A percentile compares a stretch with the other conserved stretches of the same genome.
phyloP scores from a whole-genome alignment of 2,797 vertebrate species.

The Pipistrellus nathusii region DNA sequence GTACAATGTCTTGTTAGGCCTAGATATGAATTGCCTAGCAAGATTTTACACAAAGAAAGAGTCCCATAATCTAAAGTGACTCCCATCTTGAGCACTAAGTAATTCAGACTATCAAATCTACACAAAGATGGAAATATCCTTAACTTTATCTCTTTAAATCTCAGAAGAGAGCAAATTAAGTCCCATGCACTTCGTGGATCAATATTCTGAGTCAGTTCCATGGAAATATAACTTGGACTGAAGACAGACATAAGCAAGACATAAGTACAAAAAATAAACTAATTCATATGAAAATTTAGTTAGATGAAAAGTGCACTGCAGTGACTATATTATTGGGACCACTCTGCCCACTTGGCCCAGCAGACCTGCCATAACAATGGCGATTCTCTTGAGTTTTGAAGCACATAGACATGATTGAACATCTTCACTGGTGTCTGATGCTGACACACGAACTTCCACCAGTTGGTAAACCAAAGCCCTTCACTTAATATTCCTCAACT shows the following conservation, averaged over 20 bases:
- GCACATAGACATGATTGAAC: neutral
- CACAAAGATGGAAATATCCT: conserved; percentile 26
- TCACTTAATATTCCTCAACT: neutral
- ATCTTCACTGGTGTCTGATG: neutral
- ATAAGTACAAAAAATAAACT: neutral
- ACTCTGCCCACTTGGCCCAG: neutral
- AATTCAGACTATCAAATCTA: conserved; percentile 31
- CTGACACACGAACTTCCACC: neutral
- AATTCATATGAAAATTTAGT: conserved; percentile 23
- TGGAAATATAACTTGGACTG: conserved; percentile 30
- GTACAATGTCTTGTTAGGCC: conserved; percentile 5
- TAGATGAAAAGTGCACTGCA: neutral
- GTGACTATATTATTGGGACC: neutral
- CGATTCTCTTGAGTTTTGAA: neutral
- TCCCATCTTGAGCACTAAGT: conserved; percentile 2
- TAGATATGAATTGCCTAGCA: neutral
- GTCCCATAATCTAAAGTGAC: conserved; percentile 43
- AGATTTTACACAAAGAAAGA: conserved; percentile 24
- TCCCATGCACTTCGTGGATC: neutral
- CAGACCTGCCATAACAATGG: neutral
- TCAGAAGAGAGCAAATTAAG: conserved; percentile 43
- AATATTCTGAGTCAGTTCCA: neutral
- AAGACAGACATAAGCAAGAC: neutral
- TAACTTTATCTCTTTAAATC: conserved; percentile 57
- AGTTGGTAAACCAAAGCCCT: neutral